A percentile compares a stretch with the other conserved stretches of the same genome.
Conservation (phyloP, 2,113 vertebrate species). For the Laticauda laticaudata region DNA sequence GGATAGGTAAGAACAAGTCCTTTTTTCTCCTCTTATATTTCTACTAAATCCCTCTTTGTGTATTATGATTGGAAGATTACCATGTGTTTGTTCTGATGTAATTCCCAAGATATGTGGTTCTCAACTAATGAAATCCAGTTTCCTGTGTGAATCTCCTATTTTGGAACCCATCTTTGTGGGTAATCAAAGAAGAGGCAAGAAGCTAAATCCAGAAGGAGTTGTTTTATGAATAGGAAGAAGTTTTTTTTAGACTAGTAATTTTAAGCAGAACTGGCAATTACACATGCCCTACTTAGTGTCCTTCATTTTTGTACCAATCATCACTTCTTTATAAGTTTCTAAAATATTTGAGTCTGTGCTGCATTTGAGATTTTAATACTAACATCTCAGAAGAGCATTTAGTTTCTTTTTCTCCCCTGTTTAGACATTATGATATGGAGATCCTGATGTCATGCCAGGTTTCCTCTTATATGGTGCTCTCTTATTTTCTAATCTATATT, state of each 20-base stretch:
- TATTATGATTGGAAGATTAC: not conserved
- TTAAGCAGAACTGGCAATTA: not conserved
- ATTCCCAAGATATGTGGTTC: not conserved
- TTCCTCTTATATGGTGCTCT: not conserved
- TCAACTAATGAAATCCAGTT: not conserved
- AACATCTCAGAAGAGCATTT: not conserved
- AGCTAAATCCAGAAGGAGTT: not conserved
- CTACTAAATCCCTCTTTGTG: not conserved
- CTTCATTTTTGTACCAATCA: not conserved
- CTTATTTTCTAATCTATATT: not conserved
- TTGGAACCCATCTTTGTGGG: not conserved
- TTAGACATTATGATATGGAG: not conserved
- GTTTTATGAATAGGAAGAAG: not conserved
- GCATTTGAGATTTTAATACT: not conserved
- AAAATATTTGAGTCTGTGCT: not conserved
- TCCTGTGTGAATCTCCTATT: not conserved
- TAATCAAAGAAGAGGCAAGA: not conserved
- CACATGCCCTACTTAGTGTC: not conserved
- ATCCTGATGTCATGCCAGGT: not conserved
- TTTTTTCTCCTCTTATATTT: rapidly evolving
- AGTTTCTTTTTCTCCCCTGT: not conserved
- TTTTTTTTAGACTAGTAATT: not conserved
- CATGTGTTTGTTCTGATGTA: not conserved
- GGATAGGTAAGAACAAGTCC: slow-evolving; percentile 75
- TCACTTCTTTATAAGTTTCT: not conserved